Evolutionary conservation across 2,113 vertebrate genomes (phyloP).

Genomic region (Polypterus senegalus): DNA sequence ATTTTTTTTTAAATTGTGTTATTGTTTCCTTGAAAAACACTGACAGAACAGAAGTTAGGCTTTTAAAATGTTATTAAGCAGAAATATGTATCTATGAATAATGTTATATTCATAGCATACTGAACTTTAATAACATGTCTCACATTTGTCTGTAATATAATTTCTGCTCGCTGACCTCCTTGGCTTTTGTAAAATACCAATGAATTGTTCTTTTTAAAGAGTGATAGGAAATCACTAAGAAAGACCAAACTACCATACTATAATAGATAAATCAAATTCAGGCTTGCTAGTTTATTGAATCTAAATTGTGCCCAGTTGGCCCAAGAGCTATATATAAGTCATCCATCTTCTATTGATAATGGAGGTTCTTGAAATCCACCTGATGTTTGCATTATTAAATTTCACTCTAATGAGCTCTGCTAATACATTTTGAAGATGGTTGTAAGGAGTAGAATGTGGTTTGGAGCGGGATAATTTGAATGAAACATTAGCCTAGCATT

Average conservation of each 20-base stretch:
- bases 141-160: constrained; percentile 32
- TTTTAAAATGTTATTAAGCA: no score
- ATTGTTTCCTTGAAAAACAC: no score
- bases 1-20: no score
- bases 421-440: constrained; percentile 87
- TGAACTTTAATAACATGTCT: constrained; percentile 27
- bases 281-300: constrained; percentile 88
- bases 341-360: constrained; percentile 93
- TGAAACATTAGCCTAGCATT: constrained; percentile 73
- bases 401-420: constrained; percentile 90
- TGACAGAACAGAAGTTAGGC: no score
- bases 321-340: constrained; percentile 74
- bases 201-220: constrained; percentile 63
- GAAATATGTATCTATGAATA: no score
- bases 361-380: constrained; percentile 85
- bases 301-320: constrained; percentile 85
- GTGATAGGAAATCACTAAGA: constrained; percentile 53
- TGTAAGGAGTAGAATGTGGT: constrained; percentile 59
- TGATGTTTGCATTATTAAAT: constrained; percentile 98
- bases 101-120: constrained; percentile 8
- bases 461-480: constrained; percentile 63
- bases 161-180: constrained; percentile 21
- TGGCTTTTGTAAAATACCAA: constrained; percentile 41
- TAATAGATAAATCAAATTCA: constrained; percentile 93
- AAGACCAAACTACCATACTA: constrained; percentile 65